Percentiles rank a stretch among this genome's conserved stretches.
Evolutionary conservation across 2,888 invertebrate genomes (phyloP).

Genomic region (Drosophila conformis): DNA sequence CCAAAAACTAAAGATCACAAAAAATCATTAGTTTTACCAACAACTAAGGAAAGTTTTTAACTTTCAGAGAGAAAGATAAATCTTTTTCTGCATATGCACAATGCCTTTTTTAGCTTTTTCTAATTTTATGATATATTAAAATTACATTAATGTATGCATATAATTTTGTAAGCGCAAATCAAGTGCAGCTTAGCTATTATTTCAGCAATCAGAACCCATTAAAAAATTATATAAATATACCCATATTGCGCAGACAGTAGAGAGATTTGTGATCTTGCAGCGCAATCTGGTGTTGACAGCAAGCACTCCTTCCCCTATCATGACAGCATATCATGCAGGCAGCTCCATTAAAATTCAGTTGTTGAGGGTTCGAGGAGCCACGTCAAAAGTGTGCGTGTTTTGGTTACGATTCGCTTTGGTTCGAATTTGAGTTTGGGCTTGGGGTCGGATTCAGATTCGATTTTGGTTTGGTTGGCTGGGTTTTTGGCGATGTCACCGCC

Average conservation of each 20-base stretch:
- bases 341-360: slow-evolving; percentile 53
- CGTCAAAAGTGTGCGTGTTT: slow-evolving; percentile 54
- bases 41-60: background rate
- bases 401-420: slow-evolving; percentile 44
- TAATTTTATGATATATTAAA: background rate
- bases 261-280: slow-evolving; percentile 7
- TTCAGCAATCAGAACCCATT: background rate
- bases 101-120: background rate
- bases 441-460: slow-evolving; percentile 16
- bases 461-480: slow-evolving; percentile 8
- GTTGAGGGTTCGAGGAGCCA: slow-evolving; percentile 50
- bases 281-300: slow-evolving; percentile 14
- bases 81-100: background rate
- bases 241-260: background rate
- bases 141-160: background rate
- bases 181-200: background rate
- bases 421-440: slow-evolving; percentile 2
- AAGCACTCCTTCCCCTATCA: slow-evolving; percentile 3
- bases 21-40: background rate
- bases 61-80: background rate
- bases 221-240: slow-evolving; percentile 8
- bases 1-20: background rate
- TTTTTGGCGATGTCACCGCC: slow-evolving; percentile 80
- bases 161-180: background rate
- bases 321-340: slow-evolving; percentile 12